A percentile compares a stretch with the other conserved stretches of the same genome.
Conservation (phyloP, 2,113 vertebrate genomes). For the Alces alces region DNA sequence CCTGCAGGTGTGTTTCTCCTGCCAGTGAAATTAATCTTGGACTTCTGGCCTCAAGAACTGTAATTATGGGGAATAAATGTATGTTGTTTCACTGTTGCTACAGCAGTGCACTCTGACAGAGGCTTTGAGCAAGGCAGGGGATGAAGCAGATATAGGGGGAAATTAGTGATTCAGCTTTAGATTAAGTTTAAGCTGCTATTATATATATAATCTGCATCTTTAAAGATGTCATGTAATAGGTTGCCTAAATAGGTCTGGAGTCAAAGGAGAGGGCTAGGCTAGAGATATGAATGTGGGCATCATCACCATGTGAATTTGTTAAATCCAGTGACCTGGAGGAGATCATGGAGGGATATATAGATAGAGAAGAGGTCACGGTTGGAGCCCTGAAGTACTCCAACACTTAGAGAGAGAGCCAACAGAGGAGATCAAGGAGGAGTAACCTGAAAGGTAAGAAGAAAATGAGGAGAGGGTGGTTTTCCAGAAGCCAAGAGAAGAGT, state of each 20-base stretch:
- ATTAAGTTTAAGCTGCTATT: background rate
- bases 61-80: background rate
- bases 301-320: background rate
- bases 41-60: background rate
- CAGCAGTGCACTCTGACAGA: background rate
- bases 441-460: background rate
- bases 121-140: background rate
- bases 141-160: background rate
- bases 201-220: background rate
- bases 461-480: background rate
- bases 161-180: background rate
- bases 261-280: background rate
- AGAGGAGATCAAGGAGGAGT: background rate
- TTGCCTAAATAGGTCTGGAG: background rate
- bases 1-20: background rate
- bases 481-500: background rate
- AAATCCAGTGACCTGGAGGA: background rate
- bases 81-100: background rate
- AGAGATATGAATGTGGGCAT: background rate
- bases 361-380: background rate
- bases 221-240: background rate
- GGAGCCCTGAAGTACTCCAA: background rate
- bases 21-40: background rate
- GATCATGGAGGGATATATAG: background rate
- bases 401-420: background rate